phyloP scores from a whole-genome alignment of 2,113 vertebrate genomes.

The Notarius quadriscutis region DNA sequence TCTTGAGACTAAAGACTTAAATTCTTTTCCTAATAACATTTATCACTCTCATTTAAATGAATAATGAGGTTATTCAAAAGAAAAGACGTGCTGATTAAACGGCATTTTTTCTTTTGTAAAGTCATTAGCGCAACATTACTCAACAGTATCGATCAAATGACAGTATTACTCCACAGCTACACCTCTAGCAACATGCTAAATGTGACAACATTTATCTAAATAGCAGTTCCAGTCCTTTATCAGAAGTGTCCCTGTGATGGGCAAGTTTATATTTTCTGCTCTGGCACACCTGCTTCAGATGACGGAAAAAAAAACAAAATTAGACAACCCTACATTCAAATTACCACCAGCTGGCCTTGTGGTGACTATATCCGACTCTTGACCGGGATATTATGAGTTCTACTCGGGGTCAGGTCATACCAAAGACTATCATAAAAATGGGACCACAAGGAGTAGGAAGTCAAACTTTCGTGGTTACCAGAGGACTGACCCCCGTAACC shows the following conservation, averaged over 20 bases:
- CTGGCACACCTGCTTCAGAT: not conserved
- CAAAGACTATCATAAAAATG: no score
- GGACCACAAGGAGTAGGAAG: no score
- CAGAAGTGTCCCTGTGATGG: not conserved
- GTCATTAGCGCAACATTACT: not conserved
- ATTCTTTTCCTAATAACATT: constrained; percentile 16
- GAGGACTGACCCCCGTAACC: no score
- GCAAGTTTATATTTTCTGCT: not conserved
- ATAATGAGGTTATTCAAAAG: constrained; percentile 10
- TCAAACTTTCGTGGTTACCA: no score
- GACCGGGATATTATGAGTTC: no score
- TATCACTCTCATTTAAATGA: constrained; percentile 5
- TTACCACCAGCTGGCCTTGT: no score
- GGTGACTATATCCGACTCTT: no score
- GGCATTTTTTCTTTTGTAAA: not conserved
- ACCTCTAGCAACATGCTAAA: not conserved
- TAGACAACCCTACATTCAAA: not conserved
- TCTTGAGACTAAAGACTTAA: constrained; percentile 3
- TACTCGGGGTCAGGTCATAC: no score
- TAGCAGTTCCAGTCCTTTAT: not conserved
- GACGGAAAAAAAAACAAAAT: not conserved
- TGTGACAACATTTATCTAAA: not conserved
- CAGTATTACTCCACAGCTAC: not conserved
- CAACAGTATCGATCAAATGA: not conserved
- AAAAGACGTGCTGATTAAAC: not conserved